Evolutionary conservation across 2,888 invertebrate species (phyloP), one percentile per base, ranked within the genome.

Genomic region (Bruchidius siliquastri): DNA sequence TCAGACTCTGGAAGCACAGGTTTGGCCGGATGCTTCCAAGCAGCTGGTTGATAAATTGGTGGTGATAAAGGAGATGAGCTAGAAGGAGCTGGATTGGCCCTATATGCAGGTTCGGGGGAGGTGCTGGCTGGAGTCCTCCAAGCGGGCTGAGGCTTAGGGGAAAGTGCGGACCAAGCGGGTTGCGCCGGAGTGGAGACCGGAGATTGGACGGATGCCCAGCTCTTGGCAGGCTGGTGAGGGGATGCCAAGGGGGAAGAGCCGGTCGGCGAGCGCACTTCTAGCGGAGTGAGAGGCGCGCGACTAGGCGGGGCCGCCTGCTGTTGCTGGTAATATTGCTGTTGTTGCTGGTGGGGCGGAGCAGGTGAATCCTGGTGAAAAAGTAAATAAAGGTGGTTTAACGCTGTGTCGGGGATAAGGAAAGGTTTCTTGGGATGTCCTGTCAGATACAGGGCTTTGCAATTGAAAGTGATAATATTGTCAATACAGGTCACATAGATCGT

Each of bases 191-290:
- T 85, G 21, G 82, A 80, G 21, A 84, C 85, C 72, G 88, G 86
- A 76, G 88, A 87, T 76, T 87, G 86, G 20, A 88, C 88, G 71
- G 88, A 86, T 68, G 88, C 86, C 88, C 88, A 88, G 79, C 77
- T 84, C 84, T 81, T 86, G 83, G 78, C 82, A 78, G 83, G 85
- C 80, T 83, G 84, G 79, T 80, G 81, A 67, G 83, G 84, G 86
- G 87, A 88, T 87, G 87, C 86, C 86, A 86, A 85, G 80, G 88
- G 88, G 32, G 82, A 82, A 75, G 79, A 74, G 74, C 78, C 78
- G 72, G 79, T 79, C 71, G 79, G 79, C 71, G 81, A 80, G 8
- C 68, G 68, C 69, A 83, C 82, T 76, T 82, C 80, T 67, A 83
- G 76, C 69, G 82, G 82, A 77, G 80, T 80, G 69, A 83, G 75